Evolutionary conservation across 2,797 vertebrate genomes (phyloP), one percentile per base, ranked within the genome.

Genomic region (Fistularia tabacaria): DNA sequence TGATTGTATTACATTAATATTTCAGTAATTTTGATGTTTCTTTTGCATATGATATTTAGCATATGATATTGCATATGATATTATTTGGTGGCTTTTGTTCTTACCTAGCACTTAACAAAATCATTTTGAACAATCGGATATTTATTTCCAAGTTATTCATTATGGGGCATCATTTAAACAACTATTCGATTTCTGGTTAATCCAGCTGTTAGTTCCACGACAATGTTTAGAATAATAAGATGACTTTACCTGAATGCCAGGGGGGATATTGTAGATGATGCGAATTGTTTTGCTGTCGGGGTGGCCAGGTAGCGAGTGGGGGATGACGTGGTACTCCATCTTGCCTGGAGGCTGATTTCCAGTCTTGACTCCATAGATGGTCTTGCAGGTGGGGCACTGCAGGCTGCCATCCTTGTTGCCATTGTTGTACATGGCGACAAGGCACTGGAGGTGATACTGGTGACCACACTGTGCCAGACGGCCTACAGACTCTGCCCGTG

Each of bases 281-380:
- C 95, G 93, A 76, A 99, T 95, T 71, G 95, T 97, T 85, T 95
- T 97, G 85, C 94, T 95, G 86, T 97, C 96, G 0, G 94, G 92
- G 58, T 99, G 93, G 43, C 97, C 97, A 0, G 96, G 97, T 70
- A 99, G 86, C 0, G 96, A 95, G 42, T 98, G 95, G 1, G 97
- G 97, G 70, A 99, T 99, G 74, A 96, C 89, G 54, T 99, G 96
- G 84, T 95, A 99, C 68, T 96, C 95, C 97, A 99, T 98, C 89
- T 98, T 99, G 80, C 97, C 97, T 0, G 97, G 95, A 9, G 96
- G 96, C 88, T 99, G 97, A 10, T 96, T 97, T 57, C 97, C 96
- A 0, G 95, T 97, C 89, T 98, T 99, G 68, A 96, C 94, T 1
- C 97, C 97, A 0, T 98, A 98, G 72, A 99, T 96, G 75, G 95